phyloP scores from a whole-genome alignment of 2,113 vertebrate species.

The Serinus canaria region DNA sequence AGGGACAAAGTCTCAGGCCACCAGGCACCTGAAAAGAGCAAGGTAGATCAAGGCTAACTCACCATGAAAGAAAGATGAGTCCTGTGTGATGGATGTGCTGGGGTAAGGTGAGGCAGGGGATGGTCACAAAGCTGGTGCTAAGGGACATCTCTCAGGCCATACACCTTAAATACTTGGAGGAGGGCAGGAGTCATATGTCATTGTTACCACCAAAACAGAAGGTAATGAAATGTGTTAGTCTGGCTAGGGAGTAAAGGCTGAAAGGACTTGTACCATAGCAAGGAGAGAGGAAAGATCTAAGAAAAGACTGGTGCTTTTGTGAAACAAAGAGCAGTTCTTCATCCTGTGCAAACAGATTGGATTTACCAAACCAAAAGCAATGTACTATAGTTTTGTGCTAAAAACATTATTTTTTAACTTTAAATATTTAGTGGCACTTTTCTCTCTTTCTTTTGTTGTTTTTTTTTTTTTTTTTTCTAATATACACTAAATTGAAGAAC shows the following conservation, averaged over 20 bases:
- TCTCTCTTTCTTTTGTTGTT: not conserved
- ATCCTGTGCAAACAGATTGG: not conserved
- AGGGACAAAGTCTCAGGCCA: not conserved
- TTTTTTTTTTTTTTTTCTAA: not conserved
- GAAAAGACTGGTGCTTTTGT: not conserved
- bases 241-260: not conserved
- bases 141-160: not conserved
- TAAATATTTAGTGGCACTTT: not conserved
- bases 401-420: not conserved
- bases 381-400: not conserved
- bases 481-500: not conserved
- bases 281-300: not conserved
- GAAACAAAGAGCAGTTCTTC: not conserved
- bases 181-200: not conserved
- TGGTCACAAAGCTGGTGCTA: not conserved
- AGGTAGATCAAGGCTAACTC: not conserved
- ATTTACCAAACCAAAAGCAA: not conserved
- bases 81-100: not conserved
- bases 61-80: not conserved
- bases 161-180: not conserved
- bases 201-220: not conserved
- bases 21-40: not conserved
- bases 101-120: not conserved
- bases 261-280: not conserved
- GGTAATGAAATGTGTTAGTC: not conserved